A percentile compares a stretch with the other conserved stretches of the same genome.
phyloP scores from a whole-genome alignment of 1,140 invertebrate genomes.

The Drosophila sucinea region DNA sequence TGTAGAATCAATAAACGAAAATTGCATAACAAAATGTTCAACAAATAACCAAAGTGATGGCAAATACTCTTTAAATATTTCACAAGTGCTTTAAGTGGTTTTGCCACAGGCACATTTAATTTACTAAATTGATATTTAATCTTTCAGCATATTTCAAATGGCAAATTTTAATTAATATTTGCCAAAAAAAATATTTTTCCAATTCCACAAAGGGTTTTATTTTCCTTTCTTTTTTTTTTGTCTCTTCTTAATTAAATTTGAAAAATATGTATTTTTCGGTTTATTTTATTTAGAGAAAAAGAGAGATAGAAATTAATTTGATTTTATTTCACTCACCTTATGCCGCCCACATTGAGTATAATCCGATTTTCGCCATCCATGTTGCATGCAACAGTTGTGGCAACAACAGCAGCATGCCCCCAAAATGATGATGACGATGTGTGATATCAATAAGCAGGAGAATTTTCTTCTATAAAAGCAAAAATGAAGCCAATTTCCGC shows the following conservation, averaged over 20 bases:
- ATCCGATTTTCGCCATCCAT: conserved; percentile 97
- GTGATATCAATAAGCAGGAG: conserved; percentile 27
- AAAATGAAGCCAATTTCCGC: conserved; percentile 1
- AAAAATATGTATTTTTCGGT: not conserved
- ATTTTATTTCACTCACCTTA: conserved; percentile 84
- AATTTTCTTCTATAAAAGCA: conserved; percentile 9
- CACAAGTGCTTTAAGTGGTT: not conserved
- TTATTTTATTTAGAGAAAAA: not conserved
- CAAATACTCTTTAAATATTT: not conserved
- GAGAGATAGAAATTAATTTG: conserved; percentile 6
- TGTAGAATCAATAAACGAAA: too few relatives aligned
- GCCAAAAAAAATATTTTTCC: not conserved
- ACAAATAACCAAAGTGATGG: too few relatives aligned
- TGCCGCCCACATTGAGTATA: conserved; percentile 97
- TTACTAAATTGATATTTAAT: conserved; percentile 1
- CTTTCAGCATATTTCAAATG: not conserved
- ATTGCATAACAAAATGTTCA: too few relatives aligned
- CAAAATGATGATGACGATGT: conserved; percentile 40
- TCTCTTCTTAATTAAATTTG: not conserved
- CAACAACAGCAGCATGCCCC: conserved; percentile 76
- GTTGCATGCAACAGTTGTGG: conserved; percentile 81
- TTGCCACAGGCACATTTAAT: not conserved
- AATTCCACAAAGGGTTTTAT: not conserved
- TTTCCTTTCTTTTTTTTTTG: not conserved
- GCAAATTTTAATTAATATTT: not conserved